These are phyloP conservation scores for Diabrotica virgifera DNA, from an alignment of 1,140 invertebrate genomes.

Conservation along the genomic window DNA sequence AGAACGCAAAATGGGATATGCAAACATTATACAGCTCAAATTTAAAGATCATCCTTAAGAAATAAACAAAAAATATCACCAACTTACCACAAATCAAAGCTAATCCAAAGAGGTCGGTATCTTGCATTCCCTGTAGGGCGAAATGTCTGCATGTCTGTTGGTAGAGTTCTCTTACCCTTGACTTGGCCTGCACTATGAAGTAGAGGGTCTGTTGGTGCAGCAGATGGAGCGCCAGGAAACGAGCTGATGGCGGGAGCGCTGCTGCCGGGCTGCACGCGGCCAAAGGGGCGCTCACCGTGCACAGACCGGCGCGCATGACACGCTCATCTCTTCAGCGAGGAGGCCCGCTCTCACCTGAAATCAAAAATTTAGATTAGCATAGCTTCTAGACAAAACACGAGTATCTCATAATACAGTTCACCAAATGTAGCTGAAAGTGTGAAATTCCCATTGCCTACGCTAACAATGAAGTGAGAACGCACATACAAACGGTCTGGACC, in stretches of 20 bases:
- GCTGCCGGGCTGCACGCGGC: conserved; percentile 48
- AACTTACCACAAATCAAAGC: conserved; percentile 74
- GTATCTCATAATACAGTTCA: too few relatives aligned
- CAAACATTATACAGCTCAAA: too few relatives aligned
- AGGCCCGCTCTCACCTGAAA: conserved; percentile 31
- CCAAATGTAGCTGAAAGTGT: too few relatives aligned
- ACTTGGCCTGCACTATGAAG: conserved; percentile 74
- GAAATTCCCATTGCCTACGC: too few relatives aligned
- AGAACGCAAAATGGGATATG: too few relatives aligned
- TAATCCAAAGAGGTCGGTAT: conserved; percentile 80
- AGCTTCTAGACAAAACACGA: too few relatives aligned
- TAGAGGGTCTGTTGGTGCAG: conserved; percentile 57
- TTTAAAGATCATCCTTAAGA: too few relatives aligned
- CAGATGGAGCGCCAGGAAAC: conserved; percentile 59
- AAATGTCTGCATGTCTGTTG: conserved; percentile 77
- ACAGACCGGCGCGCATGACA: conserved; percentile 50
- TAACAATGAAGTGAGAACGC: too few relatives aligned
- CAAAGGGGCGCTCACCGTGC: conserved; percentile 50
- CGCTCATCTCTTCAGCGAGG: conserved; percentile 46
- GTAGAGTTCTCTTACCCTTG: conserved; percentile 78
- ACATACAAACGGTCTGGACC: too few relatives aligned
- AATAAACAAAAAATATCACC: too few relatives aligned
- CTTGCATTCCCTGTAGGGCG: conserved; percentile 72
- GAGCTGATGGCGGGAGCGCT: conserved; percentile 56
- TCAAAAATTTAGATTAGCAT: too few relatives aligned